Conservation (phyloP, 2,888 invertebrate species). For the Pomacea canaliculata region DNA sequence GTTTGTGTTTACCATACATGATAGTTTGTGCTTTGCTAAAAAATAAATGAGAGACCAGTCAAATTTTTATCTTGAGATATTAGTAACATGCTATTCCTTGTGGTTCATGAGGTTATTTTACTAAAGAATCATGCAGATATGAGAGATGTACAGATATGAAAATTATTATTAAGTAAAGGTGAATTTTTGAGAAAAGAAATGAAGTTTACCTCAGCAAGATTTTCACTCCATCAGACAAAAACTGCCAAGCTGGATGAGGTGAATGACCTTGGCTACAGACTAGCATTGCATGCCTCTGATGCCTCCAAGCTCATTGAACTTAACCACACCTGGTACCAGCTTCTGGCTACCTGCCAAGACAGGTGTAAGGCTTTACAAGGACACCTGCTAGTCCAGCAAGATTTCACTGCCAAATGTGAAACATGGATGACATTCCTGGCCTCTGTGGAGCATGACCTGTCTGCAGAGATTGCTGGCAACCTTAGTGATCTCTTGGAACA, state of each 20-base stretch:
- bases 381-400: constrained; percentile 59
- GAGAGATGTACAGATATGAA: too few species aligned
- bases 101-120: too few species aligned
- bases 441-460: constrained; percentile 61
- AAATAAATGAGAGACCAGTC: too few species aligned
- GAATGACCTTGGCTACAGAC: constrained; percentile 62
- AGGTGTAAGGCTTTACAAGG: constrained; percentile 57
- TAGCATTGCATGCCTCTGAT: constrained; percentile 55
- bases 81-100: too few species aligned
- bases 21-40: too few species aligned
- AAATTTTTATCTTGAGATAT: too few species aligned
- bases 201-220: too few species aligned
- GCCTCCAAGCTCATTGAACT: constrained; percentile 55
- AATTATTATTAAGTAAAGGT: too few species aligned
- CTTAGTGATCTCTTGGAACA: constrained; percentile 60
- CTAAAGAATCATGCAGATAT: too few species aligned
- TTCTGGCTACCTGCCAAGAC: constrained; percentile 50
- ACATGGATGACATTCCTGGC: constrained; percentile 66
- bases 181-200: too few species aligned
- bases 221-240: constrained; percentile 25
- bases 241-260: constrained; percentile 56
- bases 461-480: constrained; percentile 59
- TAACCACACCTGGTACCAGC: constrained; percentile 61
- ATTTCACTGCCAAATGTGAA: constrained; percentile 65
- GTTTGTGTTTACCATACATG: too few species aligned